These are phyloP conservation scores for Acanthaster planci DNA, from an alignment of 35 echinoderm and acorn worm genomes.

Conservation along the genomic window DNA sequence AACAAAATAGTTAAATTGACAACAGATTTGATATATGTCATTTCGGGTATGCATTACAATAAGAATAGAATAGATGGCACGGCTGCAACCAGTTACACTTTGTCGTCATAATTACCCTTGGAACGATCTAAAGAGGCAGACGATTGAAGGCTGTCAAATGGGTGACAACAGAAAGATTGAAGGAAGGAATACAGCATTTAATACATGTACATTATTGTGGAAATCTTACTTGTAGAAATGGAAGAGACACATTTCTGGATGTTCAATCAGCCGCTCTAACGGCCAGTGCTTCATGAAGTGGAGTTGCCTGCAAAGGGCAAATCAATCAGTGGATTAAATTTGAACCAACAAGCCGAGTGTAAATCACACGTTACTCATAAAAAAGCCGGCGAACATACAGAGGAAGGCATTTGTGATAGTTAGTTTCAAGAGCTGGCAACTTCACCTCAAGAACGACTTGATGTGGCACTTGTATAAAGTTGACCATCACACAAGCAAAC, in stretches of 20 bases:
- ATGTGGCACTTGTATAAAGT: too few relatives aligned
- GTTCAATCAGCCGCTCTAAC: constrained; percentile 70
- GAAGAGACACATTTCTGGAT: constrained; percentile 92
- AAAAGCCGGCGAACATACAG: too few relatives aligned
- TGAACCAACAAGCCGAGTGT: not conserved
- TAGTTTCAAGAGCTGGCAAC: too few relatives aligned
- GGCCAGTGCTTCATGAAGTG: constrained; percentile 89
- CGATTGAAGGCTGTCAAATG: not conserved
- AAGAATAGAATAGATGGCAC: not conserved
- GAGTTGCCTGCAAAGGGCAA: constrained; percentile 56
- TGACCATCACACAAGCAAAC: too few relatives aligned
- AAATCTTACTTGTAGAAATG: constrained; percentile 98
- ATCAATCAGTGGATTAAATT: not conserved
- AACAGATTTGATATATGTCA: not conserved
- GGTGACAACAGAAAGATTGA: not conserved
- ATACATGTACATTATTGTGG: too few relatives aligned
- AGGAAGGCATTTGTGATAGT: too few relatives aligned
- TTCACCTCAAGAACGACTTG: too few relatives aligned
- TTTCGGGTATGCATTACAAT: not conserved
- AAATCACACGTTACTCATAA: too few relatives aligned
- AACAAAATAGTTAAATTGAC: not conserved
- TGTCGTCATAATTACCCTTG: too few relatives aligned
- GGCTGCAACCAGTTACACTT: too few relatives aligned
- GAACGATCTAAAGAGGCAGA: too few relatives aligned
- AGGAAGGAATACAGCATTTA: not conserved